Conservation (phyloP, 2,113 vertebrate species). For the Oxyura jamaicensis region DNA sequence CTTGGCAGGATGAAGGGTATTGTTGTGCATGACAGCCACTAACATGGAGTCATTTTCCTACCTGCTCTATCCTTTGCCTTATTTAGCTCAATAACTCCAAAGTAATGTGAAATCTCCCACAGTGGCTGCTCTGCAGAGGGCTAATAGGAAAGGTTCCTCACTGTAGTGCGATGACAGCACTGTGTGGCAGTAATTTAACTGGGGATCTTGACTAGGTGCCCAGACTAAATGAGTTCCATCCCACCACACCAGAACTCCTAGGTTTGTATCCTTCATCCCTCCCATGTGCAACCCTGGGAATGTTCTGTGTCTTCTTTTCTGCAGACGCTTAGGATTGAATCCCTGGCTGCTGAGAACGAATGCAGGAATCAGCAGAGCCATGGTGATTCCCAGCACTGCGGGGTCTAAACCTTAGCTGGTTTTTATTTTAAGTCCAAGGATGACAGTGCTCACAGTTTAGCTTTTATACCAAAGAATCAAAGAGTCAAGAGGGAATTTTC, state of each 20-base stretch:
- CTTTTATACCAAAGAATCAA: background rate
- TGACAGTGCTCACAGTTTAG: background rate
- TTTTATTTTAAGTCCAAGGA: background rate
- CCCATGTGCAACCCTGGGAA: background rate
- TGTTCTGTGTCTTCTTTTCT: fast-evolving
- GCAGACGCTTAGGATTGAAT: background rate
- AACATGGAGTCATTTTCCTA: conserved; percentile 59
- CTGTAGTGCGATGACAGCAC: background rate
- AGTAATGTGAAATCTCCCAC: background rate
- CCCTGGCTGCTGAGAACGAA: background rate
- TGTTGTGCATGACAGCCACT: conserved; percentile 36
- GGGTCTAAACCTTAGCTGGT: background rate
- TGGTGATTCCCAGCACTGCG: background rate
- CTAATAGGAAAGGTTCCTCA: background rate
- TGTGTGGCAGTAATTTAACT: background rate
- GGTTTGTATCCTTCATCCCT: background rate
- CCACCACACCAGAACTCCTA: background rate
- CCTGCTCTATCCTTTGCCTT: conserved; percentile 53
- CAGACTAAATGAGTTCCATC: conserved; percentile 38
- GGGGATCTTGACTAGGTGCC: conserved; percentile 27
- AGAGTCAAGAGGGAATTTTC: background rate
- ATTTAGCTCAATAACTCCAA: conserved; percentile 32
- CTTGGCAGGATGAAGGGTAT: background rate
- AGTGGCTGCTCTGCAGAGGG: fast-evolving
- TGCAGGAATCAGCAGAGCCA: background rate